A percentile compares a stretch with the other conserved stretches of the same genome.
Evolutionary conservation across 2,113 vertebrate genomes (phyloP).

Genomic region (Vombatus ursinus): DNA sequence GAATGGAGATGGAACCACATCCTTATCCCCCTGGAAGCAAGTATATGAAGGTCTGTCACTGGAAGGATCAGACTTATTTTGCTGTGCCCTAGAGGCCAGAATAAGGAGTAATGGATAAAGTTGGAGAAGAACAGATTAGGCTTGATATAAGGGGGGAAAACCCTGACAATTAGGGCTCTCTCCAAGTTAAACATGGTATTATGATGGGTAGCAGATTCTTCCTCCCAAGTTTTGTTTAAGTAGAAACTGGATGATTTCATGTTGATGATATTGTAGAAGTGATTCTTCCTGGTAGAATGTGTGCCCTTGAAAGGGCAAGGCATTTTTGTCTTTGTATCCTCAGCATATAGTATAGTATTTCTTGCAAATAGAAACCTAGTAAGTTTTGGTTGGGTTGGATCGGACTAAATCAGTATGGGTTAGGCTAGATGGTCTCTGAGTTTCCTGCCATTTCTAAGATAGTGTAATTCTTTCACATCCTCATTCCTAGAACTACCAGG

Average conservation of each 20-base stretch:
- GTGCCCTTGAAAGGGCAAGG: background rate
- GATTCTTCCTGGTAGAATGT: background rate
- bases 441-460: background rate
- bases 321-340: background rate
- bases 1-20: background rate
- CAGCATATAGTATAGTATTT: background rate
- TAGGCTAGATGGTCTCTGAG: background rate
- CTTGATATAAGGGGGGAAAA: background rate
- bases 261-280: too few species aligned
- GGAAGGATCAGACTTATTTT: background rate
- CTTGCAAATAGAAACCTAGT: background rate
- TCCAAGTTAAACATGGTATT: background rate
- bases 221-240: background rate
- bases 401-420: background rate
- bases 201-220: background rate
- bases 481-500: background rate
- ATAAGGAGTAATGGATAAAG: background rate
- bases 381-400: background rate
- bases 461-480: background rate
- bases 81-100: background rate
- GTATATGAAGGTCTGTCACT: background rate
- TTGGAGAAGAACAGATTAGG: background rate
- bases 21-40: background rate
- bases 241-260: background rate
- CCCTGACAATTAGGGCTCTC: background rate